Base-by-base conservation (phyloP, 2,888 invertebrate species). In the Pecten maximus region DNA sequence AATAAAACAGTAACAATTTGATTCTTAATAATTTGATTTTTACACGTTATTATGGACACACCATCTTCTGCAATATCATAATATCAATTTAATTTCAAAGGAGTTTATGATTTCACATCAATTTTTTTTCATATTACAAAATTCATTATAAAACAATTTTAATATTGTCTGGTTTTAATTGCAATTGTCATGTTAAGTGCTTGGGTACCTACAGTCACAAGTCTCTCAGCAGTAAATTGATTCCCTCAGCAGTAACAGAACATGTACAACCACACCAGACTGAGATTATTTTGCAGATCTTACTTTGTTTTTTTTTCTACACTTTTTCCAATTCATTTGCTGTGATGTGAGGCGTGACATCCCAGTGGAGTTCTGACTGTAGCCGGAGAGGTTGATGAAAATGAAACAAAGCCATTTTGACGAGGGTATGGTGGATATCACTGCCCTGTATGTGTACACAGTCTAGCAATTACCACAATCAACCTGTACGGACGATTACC, bases 281-380 rank as follows among this genome's bases (percentile, higher is more conserved):
- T 74, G 35, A 28, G 74, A 35, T 74, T 74, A 74, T 74, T 6
- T 74, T 74, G 28, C 74, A 74, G 74, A 74, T 74, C 2, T 12
- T 74, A 16, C 74, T 74, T 4, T 28, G 35, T 10, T 35, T 74
- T 74, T 74, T 74, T 74, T 35, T 3, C 54, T 6, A 0, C n/a
- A 16, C 6, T 54, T 74, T 74, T 74, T 74, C 74, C 74, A 74
- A 74, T 74, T 74, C 74, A 74, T 74, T 74, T 74, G 74, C 74
- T 74, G 74, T 74, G 74, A 74, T 74, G 35, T 74, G 74, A 74
- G 74, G 74, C 74, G 15, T 74, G 74, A 35, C 74, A 74, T 74
- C 74, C 74, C 74, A 15, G 54, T 28, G 12, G 74, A 35, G 2
- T 74, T 74, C 15, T 35, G 35, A 44, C n/a, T 19, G 54, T 23